These are phyloP conservation scores for Nycticorax nycticorax DNA, from an alignment of 2,113 vertebrate species.

Conservation along the genomic window DNA sequence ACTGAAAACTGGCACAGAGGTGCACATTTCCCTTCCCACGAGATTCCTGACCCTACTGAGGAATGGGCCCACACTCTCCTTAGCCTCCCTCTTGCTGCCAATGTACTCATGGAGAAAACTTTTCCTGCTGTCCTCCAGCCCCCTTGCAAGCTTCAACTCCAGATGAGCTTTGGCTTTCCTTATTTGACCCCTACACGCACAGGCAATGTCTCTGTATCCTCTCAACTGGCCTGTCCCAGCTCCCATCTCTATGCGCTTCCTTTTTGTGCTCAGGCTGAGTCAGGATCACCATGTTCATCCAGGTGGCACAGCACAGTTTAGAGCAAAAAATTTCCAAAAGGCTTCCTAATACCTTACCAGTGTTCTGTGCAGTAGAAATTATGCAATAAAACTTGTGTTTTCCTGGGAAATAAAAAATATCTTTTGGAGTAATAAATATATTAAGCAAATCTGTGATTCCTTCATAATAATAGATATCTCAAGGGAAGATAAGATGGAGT, in stretches of 20 bases:
- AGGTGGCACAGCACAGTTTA: not conserved
- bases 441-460: not conserved
- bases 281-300: not conserved
- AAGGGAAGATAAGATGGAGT: not conserved
- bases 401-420: not conserved
- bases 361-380: not conserved
- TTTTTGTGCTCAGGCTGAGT: not conserved
- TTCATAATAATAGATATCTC: not conserved
- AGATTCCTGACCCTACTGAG: not conserved
- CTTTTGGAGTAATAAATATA: not conserved
- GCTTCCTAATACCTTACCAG: not conserved
- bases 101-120: not conserved
- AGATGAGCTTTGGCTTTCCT: not conserved
- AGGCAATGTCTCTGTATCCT: not conserved
- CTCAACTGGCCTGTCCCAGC: not conserved
- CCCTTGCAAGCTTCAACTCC: not conserved
- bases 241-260: rapidly evolving
- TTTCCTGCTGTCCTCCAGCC: not conserved
- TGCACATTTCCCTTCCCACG: not conserved
- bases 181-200: not conserved
- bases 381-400: not conserved
- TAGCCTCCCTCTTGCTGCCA: not conserved
- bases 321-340: not conserved
- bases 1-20: not conserved
- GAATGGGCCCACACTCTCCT: not conserved